These are phyloP conservation scores for Oscheius sp. DNA, from an alignment of 1,140 invertebrate species.

Conservation along the genomic window DNA sequence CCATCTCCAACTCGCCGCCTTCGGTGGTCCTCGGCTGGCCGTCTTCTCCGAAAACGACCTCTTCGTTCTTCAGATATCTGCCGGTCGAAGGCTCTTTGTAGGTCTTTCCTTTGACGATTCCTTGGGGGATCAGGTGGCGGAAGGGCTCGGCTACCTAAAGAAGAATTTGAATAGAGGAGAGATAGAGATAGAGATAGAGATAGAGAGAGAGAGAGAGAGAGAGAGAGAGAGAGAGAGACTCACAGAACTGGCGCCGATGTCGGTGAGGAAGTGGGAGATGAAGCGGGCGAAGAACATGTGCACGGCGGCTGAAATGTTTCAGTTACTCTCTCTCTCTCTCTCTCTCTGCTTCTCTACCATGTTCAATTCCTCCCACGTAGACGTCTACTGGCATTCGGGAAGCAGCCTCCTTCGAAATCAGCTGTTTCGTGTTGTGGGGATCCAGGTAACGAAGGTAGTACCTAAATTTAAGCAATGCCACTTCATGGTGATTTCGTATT, in stretches of 20 bases:
- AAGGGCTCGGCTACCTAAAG: conserved; percentile 76
- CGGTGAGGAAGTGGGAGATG: conserved; percentile 85
- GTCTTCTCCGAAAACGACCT: conserved; percentile 66
- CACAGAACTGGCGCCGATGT: conserved; percentile 65
- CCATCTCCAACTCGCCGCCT: conserved; percentile 38
- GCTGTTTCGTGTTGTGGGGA: conserved; percentile 71
- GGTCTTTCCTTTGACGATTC: conserved; percentile 87
- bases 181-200: too few relatives aligned
- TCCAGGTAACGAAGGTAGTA: conserved; percentile 92
- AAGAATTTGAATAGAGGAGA: neutral
- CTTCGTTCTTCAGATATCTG: conserved; percentile 74
- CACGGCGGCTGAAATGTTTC: conserved; percentile 76
- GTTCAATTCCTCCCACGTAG: conserved; percentile 57
- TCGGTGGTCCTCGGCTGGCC: neutral
- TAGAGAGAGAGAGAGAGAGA: too few relatives aligned
- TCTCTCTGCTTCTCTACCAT: conserved; percentile 32
- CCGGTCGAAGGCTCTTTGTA: conserved; percentile 75
- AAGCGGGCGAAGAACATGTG: conserved; percentile 97
- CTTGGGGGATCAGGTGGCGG: conserved; percentile 81
- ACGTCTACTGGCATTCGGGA: conserved; percentile 51
- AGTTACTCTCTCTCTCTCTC: too few relatives aligned
- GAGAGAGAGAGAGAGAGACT: too few relatives aligned
- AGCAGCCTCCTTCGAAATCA: conserved; percentile 69
- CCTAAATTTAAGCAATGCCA: conserved; percentile 11
- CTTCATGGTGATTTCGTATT: neutral